phyloP scores from a whole-genome alignment of 2,113 vertebrate species.

The Larimichthys polyactis region DNA sequence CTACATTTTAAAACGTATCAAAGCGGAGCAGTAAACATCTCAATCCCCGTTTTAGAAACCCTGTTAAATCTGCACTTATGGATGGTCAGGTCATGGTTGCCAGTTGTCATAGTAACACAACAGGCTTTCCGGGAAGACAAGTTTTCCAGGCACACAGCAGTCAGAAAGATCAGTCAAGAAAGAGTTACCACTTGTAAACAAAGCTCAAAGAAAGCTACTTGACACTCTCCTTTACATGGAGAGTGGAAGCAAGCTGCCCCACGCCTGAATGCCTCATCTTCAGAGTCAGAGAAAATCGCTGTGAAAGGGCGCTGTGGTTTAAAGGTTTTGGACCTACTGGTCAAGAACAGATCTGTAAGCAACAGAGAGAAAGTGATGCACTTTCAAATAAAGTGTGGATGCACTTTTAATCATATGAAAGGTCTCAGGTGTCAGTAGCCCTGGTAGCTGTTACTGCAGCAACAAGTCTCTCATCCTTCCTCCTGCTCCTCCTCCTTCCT shows the following conservation, averaged over 20 bases:
- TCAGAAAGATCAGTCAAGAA: neutral
- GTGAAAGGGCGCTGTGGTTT: too few species aligned
- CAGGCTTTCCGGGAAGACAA: neutral
- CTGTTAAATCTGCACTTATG: neutral
- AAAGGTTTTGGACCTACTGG: too few species aligned
- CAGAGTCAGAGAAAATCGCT: too few species aligned
- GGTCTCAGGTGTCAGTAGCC: slow-evolving; percentile 20
- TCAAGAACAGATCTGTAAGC: neutral
- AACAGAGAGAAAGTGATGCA: neutral
- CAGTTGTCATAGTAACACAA: neutral
- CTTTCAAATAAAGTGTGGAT: neutral
- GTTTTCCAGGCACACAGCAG: neutral
- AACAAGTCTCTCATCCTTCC: slow-evolving; percentile 56
- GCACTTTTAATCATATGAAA: neutral
- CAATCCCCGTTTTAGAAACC: neutral
- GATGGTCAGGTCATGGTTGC: neutral
- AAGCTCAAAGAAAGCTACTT: neutral
- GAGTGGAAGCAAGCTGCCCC: neutral
- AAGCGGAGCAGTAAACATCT: neutral
- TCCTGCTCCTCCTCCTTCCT: slow-evolving; percentile 26
- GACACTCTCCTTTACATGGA: neutral
- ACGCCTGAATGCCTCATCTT: neutral
- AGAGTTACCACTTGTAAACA: neutral
- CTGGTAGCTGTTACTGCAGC: slow-evolving; percentile 68
- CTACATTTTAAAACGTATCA: neutral